Base-by-base conservation (phyloP, 2,888 invertebrate genomes). In the Aleiodes testaceus region DNA sequence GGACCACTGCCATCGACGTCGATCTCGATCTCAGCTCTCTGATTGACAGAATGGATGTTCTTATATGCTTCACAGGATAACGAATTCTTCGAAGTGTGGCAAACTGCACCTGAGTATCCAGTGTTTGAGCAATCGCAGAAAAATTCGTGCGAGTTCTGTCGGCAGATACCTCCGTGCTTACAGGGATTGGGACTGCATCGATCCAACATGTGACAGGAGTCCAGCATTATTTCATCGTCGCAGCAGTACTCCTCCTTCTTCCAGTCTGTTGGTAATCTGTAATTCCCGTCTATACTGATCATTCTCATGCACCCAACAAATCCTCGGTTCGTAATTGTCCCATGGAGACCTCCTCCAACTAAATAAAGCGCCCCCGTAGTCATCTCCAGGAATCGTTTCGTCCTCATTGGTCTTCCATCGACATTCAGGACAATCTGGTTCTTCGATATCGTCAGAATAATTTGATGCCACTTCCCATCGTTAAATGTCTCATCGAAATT, bases 1-100 rank as follows among this genome's bases (percentile, higher is more conserved):
- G 97, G 96, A 0, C 98, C 98, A 79, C 97, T 97, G 67, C 98
- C 98, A 88, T 99, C 98, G 14, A 98, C 95, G 88, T 99, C 98
- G 75, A 99, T 93, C 78, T 92, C 92, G 22, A 97, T 92, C 75
- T 94, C 92, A 0, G 93, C 93, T 22, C 91, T 89, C 81, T 94
- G 93, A 71, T 92, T 91, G 50, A 94, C 93, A 0, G 92, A 90
- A 83, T 93, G 93, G 47, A 93, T 93, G 85, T 95, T 94, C 87
- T 94, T 94, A 86, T 93, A 93, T 4, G 96, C 96, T 81, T 93
- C 93, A 85, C 98, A 98, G 0, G 97, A 97, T 22, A 97, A 88
- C 7, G 96, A 93, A 89, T 96, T 93, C 63, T 94, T 89, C 1
- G 97, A 94, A 2, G 95, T 94, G 85, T 98, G 98, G 84, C 98